Conservation (phyloP, 2,113 vertebrate genomes). For the Arvicanthis niloticus region DNA sequence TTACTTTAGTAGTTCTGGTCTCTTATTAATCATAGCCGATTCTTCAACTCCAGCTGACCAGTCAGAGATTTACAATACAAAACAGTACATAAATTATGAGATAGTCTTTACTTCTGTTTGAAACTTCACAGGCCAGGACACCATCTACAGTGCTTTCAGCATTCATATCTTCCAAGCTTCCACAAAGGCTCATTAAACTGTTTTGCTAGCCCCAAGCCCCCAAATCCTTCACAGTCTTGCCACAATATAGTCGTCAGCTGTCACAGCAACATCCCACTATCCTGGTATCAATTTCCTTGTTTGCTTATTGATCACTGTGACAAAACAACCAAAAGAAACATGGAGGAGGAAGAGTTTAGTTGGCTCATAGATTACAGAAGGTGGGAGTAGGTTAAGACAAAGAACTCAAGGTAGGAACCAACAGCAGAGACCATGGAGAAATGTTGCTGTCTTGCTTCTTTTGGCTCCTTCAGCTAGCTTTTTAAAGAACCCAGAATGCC, state of each 20-base stretch:
- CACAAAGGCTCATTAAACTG: neutral
- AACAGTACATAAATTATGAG: neutral
- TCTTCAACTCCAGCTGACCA: neutral
- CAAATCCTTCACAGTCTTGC: neutral
- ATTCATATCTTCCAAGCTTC: neutral
- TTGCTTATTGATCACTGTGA: neutral
- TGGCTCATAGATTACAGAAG: neutral
- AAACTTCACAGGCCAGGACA: neutral
- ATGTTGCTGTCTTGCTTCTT: neutral
- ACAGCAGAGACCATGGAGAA: neutral
- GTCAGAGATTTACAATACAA: neutral
- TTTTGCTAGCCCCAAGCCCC: neutral
- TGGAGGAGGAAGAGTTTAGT: too few relatives aligned
- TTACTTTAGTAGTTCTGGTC: neutral
- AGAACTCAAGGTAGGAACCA: neutral
- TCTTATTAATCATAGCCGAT: neutral
- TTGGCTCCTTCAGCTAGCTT: neutral
- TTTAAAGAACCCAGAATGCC: neutral
- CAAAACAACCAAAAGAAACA: neutral
- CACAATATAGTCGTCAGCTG: neutral
- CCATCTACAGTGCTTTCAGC: neutral
- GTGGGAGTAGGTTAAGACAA: neutral
- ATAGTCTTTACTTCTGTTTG: neutral
- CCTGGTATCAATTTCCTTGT: neutral
- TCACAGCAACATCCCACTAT: neutral